Base-by-base conservation (phyloP, 1,140 invertebrate genomes). In the Drosophila baimaii region DNA sequence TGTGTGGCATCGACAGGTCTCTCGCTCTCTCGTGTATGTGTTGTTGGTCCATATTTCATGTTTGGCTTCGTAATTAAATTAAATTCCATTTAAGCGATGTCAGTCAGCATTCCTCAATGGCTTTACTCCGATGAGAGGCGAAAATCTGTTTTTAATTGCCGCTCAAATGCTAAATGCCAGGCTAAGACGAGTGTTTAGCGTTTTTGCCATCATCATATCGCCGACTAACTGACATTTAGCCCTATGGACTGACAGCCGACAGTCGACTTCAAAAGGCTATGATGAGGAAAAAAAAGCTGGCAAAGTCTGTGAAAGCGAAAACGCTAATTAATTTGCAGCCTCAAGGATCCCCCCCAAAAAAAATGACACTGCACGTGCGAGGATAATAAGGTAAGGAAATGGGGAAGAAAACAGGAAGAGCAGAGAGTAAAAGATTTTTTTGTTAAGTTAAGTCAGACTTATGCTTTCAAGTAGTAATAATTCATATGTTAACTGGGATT, bases 31-130 rank as follows among this genome's bases (percentile, higher is more conserved):
- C 23, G 37, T 23, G 44, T 27, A 25, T 39, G 37, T 15, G 55
- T 47, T 33, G 31, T 33, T 17, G 46, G 54, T 23, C 33, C 55
- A 58, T 74, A 77, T 70, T 70, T 77, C 63, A 82, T 81, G 82
- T 63, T 77, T 59, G 23, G 58, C 31, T 55, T 69, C 64, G 70
- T 76, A 85, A 85, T 79, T 86, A 75, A 86, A 82, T 88, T 82
- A 65, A 71, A 65, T 79, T 81, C 81, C 62, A 79, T 78, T 81
- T 62, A 46, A 58, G 59, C 33, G 39, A 46, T 64, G 65, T 52
- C 65, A 35, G 65, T 44, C 65, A 23, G 51, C 13, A 54, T 68
- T 69, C 62, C 46, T 29, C 19, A 49, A 47, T n/a, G 41, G 29
- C 43, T 13, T 49, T 52, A 8, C 25, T 25, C 31, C 31, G 17